Conservation (phyloP, 2,113 vertebrate genomes). For the Tamias sibiricus region DNA sequence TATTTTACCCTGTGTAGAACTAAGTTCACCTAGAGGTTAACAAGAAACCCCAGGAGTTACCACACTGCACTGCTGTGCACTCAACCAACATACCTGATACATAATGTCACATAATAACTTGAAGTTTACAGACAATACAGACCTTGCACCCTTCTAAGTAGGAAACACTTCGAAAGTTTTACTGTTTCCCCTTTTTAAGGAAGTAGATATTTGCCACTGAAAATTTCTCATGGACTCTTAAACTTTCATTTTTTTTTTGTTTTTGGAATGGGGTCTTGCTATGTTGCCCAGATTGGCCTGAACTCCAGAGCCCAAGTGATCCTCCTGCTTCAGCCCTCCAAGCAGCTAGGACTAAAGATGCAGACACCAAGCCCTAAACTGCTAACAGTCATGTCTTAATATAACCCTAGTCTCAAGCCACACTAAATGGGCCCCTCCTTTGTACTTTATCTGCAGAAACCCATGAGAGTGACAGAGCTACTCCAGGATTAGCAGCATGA, state of each 20-base stretch:
- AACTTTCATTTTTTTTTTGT: neutral
- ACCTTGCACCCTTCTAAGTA: neutral
- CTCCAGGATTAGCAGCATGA: neutral
- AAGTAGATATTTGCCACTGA: neutral
- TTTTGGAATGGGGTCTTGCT: neutral
- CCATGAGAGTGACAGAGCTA: neutral
- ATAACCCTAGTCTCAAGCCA: neutral
- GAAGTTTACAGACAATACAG: neutral
- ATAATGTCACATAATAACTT: neutral
- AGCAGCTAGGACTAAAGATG: neutral
- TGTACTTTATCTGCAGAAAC: neutral
- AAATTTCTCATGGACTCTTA: neutral
- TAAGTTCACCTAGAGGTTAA: neutral
- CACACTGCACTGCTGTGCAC: no score
- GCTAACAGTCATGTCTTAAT: neutral
- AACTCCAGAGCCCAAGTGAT: neutral
- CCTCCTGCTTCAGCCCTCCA: neutral
- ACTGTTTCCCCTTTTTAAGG: neutral
- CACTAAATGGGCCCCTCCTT: neutral
- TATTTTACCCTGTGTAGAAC: neutral
- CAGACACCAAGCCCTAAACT: neutral
- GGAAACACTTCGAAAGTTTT: neutral
- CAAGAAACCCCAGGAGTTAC: neutral
- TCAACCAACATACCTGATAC: neutral
- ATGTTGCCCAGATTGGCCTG: neutral